Evolutionary conservation across 1,140 invertebrate genomes (phyloP), one percentile per base, ranked within the genome.

Genomic region (Laupala kohalensis): DNA sequence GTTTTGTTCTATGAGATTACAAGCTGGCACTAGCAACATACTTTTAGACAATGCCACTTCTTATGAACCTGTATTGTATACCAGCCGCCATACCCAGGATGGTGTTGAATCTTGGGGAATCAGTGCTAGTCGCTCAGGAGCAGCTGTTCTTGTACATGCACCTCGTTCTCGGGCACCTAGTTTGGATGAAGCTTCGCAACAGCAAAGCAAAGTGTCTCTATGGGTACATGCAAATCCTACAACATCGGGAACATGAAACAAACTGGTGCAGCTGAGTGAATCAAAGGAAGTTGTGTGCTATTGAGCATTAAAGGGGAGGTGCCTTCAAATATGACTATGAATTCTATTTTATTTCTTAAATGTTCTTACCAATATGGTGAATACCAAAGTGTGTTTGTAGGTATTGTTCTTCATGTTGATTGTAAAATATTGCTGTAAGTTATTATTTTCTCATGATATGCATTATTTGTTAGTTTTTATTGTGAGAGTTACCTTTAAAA

Each of bases 1-100:
- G 72, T 87, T 89, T 74, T 91, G 90, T 76, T 87, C 90, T 9
- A 83, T 91, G 74, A 81, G 88, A 27, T 83, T 92, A 70, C 89
- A 90, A 74, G 85, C 85, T 2, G 89, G 89, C 0, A 89, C 89
- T 6, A 91, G 89, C 76, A 92, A 92, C 77, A 91, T 92, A 75
- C 78, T 92, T 2, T 78, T 92, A 12, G 90, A 92, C 78, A 92
- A 91, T 76, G 87, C 87, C 4, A 69, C 67, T 23, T 69, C 62
- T 2, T 71, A 73, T 23, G 83, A 85, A 6, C 87, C 88, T 0
- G 85, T 90, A 19, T 81, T 90, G 64, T 90, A 90, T 74, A 87
- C 86, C 67, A 80, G 85, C n/a, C 83, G 83, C 75, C 79, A 80
- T 71, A 83, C 81, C 75, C 37, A 53, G 19, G 37, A 53, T 53